Evolutionary conservation across 2,113 vertebrate genomes (phyloP).

Genomic region (Triplophysa dalaica): DNA sequence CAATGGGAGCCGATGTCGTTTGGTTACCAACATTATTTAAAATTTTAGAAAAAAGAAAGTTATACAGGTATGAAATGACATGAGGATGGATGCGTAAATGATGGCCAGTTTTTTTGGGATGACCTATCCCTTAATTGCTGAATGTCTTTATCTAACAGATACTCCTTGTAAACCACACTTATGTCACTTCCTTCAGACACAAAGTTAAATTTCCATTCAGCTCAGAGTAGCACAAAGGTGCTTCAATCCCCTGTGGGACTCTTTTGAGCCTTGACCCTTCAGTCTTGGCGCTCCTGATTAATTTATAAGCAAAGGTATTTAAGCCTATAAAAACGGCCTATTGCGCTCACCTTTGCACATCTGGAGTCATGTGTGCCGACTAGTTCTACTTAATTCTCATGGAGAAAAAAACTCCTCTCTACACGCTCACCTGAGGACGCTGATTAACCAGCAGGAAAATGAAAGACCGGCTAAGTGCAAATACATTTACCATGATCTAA

Average conservation of each 20-base stretch:
- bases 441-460: conserved; percentile 19
- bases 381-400: background rate
- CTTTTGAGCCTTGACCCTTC: conserved; percentile 9
- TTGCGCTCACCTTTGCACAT: conserved; percentile 49
- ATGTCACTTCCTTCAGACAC: conserved; percentile 39
- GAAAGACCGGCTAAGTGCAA: conserved; percentile 39
- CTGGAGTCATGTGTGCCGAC: background rate
- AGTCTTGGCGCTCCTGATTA: conserved; percentile 44
- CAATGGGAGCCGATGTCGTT: no score
- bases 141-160: background rate
- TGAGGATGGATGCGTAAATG: no score
- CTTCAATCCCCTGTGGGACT: conserved; percentile 1
- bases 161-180: conserved; percentile 17
- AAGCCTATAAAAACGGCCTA: conserved; percentile 52
- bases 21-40: no score
- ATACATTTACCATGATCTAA: conserved; percentile 46
- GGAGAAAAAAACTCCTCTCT: background rate
- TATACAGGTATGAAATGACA: no score
- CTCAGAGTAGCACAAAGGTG: conserved; percentile 27
- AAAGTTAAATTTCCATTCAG: conserved; percentile 51
- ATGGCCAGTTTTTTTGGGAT: no score
- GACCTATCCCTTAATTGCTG: no score
- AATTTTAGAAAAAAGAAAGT: no score
- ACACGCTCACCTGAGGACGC: conserved; percentile 14
- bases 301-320: conserved; percentile 59